Conservation (phyloP, 2,113 vertebrate genomes). For the Arizona elegans region DNA sequence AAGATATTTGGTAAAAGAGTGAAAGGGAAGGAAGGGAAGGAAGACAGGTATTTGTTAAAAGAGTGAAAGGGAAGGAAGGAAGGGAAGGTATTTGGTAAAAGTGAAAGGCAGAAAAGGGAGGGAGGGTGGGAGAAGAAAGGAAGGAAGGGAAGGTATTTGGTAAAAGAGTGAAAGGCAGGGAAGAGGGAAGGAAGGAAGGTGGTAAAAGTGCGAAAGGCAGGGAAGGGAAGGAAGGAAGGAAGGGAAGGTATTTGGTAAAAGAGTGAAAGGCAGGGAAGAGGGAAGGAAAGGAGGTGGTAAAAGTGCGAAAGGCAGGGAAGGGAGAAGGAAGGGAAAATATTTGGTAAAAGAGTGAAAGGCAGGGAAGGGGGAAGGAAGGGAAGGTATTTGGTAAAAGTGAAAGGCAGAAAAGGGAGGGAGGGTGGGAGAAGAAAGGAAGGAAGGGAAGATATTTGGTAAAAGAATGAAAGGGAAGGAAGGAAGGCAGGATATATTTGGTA, state of each 20-base stretch:
- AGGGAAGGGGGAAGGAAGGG: not conserved
- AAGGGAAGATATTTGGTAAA: too few species aligned
- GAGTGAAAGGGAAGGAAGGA: not conserved
- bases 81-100: too few species aligned
- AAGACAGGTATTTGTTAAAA: too few species aligned
- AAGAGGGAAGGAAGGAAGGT: too few species aligned
- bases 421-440: too few species aligned
- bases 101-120: not conserved
- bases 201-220: not conserved
- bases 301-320: not conserved
- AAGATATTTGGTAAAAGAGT: too few species aligned
- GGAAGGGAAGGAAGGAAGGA: not conserved
- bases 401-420: not conserved
- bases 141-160: not conserved
- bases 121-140: not conserved
- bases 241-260: not conserved
- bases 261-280: not conserved
- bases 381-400: too few species aligned
- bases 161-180: not conserved
- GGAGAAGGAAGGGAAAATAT: not conserved
- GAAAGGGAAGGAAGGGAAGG: not conserved
- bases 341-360: too few species aligned
- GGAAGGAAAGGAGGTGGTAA: not conserved
- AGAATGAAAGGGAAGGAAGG: not conserved
- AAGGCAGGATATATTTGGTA: too few species aligned